Evolutionary conservation across 1,140 invertebrate species (phyloP).

Genomic region (Phymastichus coffea): DNA sequence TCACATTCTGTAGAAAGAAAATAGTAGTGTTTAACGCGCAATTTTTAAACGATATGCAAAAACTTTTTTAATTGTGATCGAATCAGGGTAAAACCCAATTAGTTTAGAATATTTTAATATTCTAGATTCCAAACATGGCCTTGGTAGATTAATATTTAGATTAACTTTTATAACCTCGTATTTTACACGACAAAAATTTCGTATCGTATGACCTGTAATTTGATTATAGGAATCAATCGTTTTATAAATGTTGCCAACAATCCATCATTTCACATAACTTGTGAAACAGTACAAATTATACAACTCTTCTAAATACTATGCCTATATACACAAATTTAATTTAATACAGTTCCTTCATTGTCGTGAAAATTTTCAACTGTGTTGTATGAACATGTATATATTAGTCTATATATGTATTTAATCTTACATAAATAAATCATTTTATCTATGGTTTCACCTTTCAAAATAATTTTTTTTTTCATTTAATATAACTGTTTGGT

Average conservation of each 20-base stretch:
- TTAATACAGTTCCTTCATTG: constrained; percentile 8
- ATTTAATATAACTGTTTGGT: too few relatives aligned
- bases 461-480: too few relatives aligned
- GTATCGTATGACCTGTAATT: too few relatives aligned
- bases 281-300: constrained; percentile 5
- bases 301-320: not conserved
- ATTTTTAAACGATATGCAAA: too few relatives aligned
- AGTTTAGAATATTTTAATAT: not conserved
- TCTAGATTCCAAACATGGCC: not conserved
- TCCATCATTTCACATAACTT: constrained; percentile 4
- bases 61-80: not conserved
- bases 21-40: too few relatives aligned
- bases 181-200: not conserved
- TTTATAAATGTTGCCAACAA: constrained; percentile 1
- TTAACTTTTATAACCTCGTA: too few relatives aligned
- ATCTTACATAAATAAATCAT: too few relatives aligned
- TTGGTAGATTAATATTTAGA: not conserved
- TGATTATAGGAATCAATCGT: too few relatives aligned
- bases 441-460: too few relatives aligned
- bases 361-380: not conserved
- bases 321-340: constrained; percentile 1
- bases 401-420: not conserved
- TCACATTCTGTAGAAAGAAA: too few relatives aligned
- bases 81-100: constrained; percentile 1
- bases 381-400: not conserved